Percentiles rank a stretch among this genome's conserved stretches.
phyloP scores from a whole-genome alignment of 2,113 vertebrate species.

The Sclerurus mexicanus region DNA sequence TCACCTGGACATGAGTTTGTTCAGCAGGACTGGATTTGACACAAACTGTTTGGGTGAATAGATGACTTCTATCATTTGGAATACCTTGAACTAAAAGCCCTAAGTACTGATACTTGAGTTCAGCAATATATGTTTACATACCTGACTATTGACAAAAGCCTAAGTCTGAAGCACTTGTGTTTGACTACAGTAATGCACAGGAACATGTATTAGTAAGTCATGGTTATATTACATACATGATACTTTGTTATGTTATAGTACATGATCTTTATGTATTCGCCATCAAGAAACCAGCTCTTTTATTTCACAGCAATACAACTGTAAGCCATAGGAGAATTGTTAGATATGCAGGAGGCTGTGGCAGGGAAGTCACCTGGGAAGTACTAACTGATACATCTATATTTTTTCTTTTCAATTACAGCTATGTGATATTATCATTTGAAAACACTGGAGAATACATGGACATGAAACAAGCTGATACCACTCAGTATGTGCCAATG shows the following conservation, averaged over 20 bases:
- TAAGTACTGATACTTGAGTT: neutral
- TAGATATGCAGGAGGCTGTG: neutral
- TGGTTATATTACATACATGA: neutral
- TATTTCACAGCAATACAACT: neutral
- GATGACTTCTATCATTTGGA: neutral
- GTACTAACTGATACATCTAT: neutral
- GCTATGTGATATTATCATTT: conserved; percentile 97
- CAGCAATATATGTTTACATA: neutral
- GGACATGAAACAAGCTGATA: conserved; percentile 98
- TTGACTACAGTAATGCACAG: neutral
- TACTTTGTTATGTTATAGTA: neutral
- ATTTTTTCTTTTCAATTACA: conserved; percentile 55
- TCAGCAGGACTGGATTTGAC: neutral
- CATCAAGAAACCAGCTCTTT: neutral
- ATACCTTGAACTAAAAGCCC: neutral
- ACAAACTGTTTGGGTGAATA: neutral
- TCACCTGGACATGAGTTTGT: neutral
- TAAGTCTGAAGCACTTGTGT: neutral
- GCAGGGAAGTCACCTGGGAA: neutral
- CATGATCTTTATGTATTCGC: neutral
- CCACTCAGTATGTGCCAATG: conserved; percentile 97
- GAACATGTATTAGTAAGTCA: neutral
- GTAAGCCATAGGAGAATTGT: neutral
- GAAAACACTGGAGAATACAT: conserved; percentile 96
- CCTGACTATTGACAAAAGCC: neutral